A percentile compares a stretch with the other conserved stretches of the same genome.
Conservation (phyloP, 2,888 invertebrate genomes). For the Calameuta filiformis region DNA sequence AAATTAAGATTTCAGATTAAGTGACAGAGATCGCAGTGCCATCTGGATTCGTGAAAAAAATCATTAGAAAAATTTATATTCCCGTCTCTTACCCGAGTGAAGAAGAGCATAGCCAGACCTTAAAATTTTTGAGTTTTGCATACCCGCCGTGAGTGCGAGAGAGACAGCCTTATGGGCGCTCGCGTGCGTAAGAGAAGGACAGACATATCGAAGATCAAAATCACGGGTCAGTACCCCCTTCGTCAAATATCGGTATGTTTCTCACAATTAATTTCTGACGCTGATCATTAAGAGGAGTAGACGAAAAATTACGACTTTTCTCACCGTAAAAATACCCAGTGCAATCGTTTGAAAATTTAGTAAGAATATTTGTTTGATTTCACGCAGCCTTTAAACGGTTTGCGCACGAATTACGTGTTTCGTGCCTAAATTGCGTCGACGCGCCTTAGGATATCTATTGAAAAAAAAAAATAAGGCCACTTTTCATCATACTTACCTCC, state of each 20-base stretch:
- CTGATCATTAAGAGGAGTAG: background rate
- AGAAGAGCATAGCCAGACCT: too few species aligned
- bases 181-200: background rate
- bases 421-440: background rate
- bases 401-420: background rate
- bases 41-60: background rate
- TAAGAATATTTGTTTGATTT: background rate
- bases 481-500: conserved; percentile 7
- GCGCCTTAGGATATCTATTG: conserved; percentile 6
- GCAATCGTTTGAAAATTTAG: background rate
- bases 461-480: conserved; percentile 26
- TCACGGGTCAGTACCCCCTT: background rate
- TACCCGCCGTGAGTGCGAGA: background rate
- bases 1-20: too few species aligned
- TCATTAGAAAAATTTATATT: background rate
- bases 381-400: background rate
- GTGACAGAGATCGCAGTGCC: too few species aligned
- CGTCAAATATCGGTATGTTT: background rate
- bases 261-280: background rate
- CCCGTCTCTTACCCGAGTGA: background rate
- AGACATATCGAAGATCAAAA: background rate
- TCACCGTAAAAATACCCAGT: too few species aligned
- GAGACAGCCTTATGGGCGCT: background rate
- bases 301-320: background rate
- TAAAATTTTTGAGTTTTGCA: background rate